A percentile compares a stretch with the other conserved stretches of the same genome.
These are phyloP conservation scores for Xenotilapia leptura DNA, from an alignment of 2,113 vertebrate species.

Conservation along the genomic window DNA sequence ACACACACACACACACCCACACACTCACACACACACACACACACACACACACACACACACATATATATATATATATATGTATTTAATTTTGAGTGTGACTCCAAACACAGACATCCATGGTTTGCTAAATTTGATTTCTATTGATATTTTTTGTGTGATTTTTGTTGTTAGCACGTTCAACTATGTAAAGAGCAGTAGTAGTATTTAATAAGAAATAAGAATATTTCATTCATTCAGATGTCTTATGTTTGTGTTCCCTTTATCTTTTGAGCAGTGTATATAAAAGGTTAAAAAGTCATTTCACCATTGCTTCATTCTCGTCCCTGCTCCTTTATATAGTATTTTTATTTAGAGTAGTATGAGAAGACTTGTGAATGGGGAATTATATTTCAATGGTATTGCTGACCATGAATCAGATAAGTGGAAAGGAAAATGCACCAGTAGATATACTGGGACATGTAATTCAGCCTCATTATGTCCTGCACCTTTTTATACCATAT, in stretches of 20 bases:
- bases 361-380: not conserved
- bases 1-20: too few species aligned
- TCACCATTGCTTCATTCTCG: not conserved
- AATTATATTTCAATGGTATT: not conserved
- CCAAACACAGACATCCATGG: not conserved
- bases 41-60: fast-evolving
- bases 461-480: not conserved
- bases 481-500: not conserved
- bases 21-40: too few species aligned
- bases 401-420: not conserved
- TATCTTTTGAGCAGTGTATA: not conserved
- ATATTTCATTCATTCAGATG: not conserved
- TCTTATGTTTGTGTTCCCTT: not conserved
- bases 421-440: not conserved
- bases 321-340: not conserved
- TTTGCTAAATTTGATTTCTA: not conserved
- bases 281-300: not conserved
- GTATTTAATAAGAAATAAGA: not conserved
- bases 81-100: not conserved
- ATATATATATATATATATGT: fast-evolving
- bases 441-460: not conserved
- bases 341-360: not conserved
- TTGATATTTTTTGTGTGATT: not conserved
- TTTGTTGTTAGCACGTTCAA: not conserved
- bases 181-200: not conserved